Evolutionary conservation across 1,140 invertebrate species (phyloP).

Genomic region (Drosophila triauraria): DNA sequence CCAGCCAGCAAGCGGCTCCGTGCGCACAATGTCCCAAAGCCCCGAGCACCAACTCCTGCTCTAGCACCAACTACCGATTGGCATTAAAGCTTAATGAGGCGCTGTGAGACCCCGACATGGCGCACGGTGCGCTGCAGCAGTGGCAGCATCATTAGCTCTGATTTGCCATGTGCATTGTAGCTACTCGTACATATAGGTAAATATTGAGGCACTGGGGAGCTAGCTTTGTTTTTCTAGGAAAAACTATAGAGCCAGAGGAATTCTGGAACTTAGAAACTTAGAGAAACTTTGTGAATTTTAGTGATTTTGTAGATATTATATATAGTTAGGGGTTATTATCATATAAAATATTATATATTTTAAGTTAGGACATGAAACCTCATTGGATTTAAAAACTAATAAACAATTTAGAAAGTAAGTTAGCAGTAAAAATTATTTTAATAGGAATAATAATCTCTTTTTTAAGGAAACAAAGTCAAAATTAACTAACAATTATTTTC

Average conservation of each 20-base stretch:
- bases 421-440: too few species aligned
- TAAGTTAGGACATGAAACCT: neutral
- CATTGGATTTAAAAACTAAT: too few species aligned
- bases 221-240: conserved; percentile 11
- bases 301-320: neutral
- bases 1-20: conserved; percentile 7
- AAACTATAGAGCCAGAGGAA: neutral
- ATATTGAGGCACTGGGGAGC: conserved; percentile 12
- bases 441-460: too few species aligned
- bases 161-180: conserved; percentile 30
- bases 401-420: too few species aligned
- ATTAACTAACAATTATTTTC: neutral
- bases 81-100: conserved; percentile 68
- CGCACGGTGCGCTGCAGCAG: conserved; percentile 25
- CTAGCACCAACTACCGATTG: conserved; percentile 46
- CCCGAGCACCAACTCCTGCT: neutral
- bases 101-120: conserved; percentile 25
- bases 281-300: neutral
- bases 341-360: too few species aligned
- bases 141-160: conserved; percentile 57
- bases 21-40: conserved; percentile 14
- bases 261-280: too few species aligned
- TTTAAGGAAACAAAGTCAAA: too few species aligned
- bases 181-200: conserved; percentile 12
- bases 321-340: too few species aligned